phyloP scores from a whole-genome alignment of 2,888 invertebrate species.

The Chalcis sispes region DNA sequence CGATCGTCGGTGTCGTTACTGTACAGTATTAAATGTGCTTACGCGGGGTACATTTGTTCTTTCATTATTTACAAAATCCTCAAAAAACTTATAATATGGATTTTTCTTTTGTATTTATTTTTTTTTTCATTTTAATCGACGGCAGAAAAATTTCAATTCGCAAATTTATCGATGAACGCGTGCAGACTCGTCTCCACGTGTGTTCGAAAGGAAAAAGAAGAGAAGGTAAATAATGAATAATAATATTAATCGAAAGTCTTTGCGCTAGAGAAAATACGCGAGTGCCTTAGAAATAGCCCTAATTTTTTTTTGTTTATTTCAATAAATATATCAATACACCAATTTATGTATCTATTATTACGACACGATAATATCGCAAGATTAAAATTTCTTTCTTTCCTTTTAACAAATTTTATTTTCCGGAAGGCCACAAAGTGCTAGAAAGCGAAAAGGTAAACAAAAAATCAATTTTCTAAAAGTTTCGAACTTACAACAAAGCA shows the following conservation, averaged over 20 bases:
- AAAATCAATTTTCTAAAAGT: slow-evolving; percentile 34
- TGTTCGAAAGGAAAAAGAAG: slow-evolving; percentile 12
- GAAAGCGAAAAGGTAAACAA: slow-evolving; percentile 44
- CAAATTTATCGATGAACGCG: slow-evolving; percentile 24
- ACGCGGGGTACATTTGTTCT: slow-evolving; percentile 36
- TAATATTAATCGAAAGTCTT: slow-evolving; percentile 40
- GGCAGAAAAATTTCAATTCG: slow-evolving; percentile 43
- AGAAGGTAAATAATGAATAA: not conserved
- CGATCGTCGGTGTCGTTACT: slow-evolving; percentile 54
- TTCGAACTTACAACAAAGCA: slow-evolving; percentile 35
- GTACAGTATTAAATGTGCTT: slow-evolving; percentile 57
- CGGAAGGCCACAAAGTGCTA: slow-evolving; percentile 56
- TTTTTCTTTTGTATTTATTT: slow-evolving; percentile 18
- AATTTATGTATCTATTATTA: slow-evolving; percentile 21
- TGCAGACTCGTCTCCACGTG: slow-evolving; percentile 15
- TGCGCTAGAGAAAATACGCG: slow-evolving; percentile 30
- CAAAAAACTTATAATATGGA: too few relatives aligned
- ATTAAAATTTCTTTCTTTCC: slow-evolving; percentile 22
- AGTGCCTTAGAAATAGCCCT: slow-evolving; percentile 38
- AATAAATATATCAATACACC: slow-evolving; percentile 29
- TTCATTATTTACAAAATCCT: slow-evolving; percentile 49
- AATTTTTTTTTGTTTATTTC: slow-evolving; percentile 15
- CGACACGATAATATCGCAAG: slow-evolving; percentile 25
- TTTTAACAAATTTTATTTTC: slow-evolving; percentile 45
- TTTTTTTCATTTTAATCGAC: slow-evolving; percentile 29